phyloP scores from a whole-genome alignment of 2,888 invertebrate genomes.

The Panorpa germanica region DNA sequence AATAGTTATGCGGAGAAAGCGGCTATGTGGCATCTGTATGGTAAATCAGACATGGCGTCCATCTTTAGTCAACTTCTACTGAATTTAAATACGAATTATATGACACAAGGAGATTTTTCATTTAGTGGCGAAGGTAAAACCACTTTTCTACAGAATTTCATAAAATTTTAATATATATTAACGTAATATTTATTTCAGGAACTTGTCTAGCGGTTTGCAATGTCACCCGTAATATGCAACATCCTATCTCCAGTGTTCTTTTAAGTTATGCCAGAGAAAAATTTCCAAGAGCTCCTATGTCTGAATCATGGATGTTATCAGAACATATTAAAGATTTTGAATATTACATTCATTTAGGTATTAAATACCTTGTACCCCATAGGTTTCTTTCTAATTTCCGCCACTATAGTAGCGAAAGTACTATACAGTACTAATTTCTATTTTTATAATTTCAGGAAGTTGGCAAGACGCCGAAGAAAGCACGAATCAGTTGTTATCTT shows the following conservation, averaged over 20 bases:
- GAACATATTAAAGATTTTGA: slow-evolving; percentile 35
- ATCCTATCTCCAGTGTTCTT: slow-evolving; percentile 34
- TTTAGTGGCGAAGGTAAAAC: slow-evolving; percentile 42
- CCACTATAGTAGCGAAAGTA: slow-evolving; percentile 12
- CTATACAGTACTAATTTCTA: slow-evolving; percentile 16
- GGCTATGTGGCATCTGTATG: slow-evolving; percentile 75
- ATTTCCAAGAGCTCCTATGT: slow-evolving; percentile 41
- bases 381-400: no score
- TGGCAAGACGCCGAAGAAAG: slow-evolving; percentile 51
- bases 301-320: slow-evolving; percentile 46
- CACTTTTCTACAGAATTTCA: no score
- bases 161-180: no score
- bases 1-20: slow-evolving; percentile 66
- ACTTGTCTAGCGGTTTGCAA: slow-evolving; percentile 51
- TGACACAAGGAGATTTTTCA: slow-evolving; percentile 25
- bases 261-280: slow-evolving; percentile 38
- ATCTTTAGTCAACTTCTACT: slow-evolving; percentile 63
- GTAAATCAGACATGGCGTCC: slow-evolving; percentile 68
- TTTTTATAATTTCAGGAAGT: slow-evolving; percentile 26
- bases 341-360: slow-evolving; percentile 25
- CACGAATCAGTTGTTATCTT: slow-evolving; percentile 44
- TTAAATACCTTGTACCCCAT: no score
- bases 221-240: slow-evolving; percentile 36
- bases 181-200: neutral
- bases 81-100: slow-evolving; percentile 50